phyloP scores from a whole-genome alignment of 2,888 invertebrate species.

The Pheosia tremula region DNA sequence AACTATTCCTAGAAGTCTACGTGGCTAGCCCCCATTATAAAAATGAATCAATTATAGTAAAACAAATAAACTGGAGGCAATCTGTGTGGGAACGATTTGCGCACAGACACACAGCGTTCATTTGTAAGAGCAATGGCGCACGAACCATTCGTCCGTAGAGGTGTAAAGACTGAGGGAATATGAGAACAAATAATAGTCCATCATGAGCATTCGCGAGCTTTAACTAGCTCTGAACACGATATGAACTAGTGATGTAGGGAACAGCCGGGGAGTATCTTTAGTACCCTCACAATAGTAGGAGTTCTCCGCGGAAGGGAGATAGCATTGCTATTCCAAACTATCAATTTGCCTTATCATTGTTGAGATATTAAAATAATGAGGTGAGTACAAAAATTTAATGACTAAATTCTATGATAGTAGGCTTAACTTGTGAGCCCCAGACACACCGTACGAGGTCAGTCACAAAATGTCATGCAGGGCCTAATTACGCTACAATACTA shows the following conservation, averaged over 20 bases:
- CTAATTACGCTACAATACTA: background rate
- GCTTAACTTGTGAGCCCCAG: no score
- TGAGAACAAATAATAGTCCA: constrained; percentile 48
- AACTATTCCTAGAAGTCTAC: background rate
- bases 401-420: no score
- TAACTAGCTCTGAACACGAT: constrained; percentile 38
- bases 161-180: constrained; percentile 30
- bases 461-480: no score
- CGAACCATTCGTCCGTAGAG: constrained; percentile 37
- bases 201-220: constrained; percentile 33
- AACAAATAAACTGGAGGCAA: background rate
- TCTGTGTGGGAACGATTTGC: background rate
- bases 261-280: constrained; percentile 5
- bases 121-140: constrained; percentile 25
- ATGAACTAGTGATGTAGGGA: constrained; percentile 1
- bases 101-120: constrained; percentile 8
- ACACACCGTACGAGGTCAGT: no score
- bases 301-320: no score
- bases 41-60: background rate
- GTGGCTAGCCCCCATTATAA: background rate
- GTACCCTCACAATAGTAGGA: background rate
- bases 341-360: no score
- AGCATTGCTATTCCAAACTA: no score
- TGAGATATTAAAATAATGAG: no score
- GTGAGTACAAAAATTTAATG: no score